Evolutionary conservation across 2,113 vertebrate species (phyloP).

Genomic region (Indicator maculatus): DNA sequence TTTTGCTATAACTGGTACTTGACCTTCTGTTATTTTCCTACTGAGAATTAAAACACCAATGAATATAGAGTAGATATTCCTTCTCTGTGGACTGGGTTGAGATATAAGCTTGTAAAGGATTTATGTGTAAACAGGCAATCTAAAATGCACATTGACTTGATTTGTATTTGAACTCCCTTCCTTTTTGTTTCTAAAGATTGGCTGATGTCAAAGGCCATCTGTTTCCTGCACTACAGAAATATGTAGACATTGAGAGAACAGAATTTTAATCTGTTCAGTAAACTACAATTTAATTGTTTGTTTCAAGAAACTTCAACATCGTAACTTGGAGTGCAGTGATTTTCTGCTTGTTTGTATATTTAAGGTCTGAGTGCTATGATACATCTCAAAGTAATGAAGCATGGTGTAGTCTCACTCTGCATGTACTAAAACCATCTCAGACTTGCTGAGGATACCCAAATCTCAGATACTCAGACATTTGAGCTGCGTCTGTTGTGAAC

Average conservation of each 20-base stretch:
- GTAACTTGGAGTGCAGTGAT: neutral
- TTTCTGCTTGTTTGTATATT: constrained; percentile 20
- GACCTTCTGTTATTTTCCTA: neutral
- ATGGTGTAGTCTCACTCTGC: neutral
- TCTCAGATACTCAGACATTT: neutral
- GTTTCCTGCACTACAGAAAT: constrained; percentile 50
- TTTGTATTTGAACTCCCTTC: constrained; percentile 34
- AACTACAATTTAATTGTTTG: constrained; percentile 12
- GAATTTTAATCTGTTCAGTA: constrained; percentile 31
- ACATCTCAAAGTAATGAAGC: neutral
- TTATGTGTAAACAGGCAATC: constrained; percentile 17
- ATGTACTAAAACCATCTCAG: neutral
- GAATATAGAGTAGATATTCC: neutral
- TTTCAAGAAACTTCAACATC: neutral
- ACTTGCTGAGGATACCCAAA: neutral
- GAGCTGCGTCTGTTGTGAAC: neutral
- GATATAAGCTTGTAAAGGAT: neutral
- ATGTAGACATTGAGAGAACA: neutral
- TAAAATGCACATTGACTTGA: neutral
- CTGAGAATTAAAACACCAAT: neutral
- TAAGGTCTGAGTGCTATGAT: neutral
- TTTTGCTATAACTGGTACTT: neutral
- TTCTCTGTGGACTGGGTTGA: neutral
- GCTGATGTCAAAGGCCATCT: constrained; percentile 52
- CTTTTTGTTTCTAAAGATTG: constrained; percentile 11